Evolutionary conservation across 1,140 invertebrate genomes (phyloP).

Genomic region (Sweltsa coloradensis): DNA sequence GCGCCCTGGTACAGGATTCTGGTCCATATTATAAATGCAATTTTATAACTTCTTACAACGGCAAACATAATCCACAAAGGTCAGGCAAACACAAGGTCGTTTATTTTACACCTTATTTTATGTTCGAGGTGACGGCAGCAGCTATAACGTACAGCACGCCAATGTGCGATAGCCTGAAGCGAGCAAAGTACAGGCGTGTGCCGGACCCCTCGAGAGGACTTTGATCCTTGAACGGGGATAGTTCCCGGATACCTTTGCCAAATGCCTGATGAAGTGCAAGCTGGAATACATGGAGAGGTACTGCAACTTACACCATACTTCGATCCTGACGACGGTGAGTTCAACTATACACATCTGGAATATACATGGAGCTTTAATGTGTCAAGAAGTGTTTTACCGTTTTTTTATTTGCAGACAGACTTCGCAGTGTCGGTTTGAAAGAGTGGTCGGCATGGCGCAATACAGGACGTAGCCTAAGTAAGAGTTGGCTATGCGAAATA

Average conservation of each 20-base stretch:
- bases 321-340: conserved; percentile 5
- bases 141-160: conserved; percentile 10
- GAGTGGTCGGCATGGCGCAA: conserved; percentile 13
- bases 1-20: too few species aligned
- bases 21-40: too few species aligned
- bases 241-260: conserved; percentile 31
- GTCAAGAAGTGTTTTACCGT: not conserved
- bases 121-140: conserved; percentile 12
- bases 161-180: not conserved
- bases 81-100: too few species aligned
- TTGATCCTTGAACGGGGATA: not conserved
- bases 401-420: conserved; percentile 4
- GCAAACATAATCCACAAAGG: too few species aligned
- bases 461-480: conserved; percentile 14
- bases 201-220: conserved; percentile 21
- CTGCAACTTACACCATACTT: conserved; percentile 37
- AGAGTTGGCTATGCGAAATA: too few species aligned
- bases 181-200: conserved; percentile 22
- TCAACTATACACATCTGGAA: not conserved
- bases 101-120: too few species aligned
- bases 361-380: not conserved
- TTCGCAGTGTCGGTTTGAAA: conserved; percentile 10
- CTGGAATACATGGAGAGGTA: conserved; percentile 33
- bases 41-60: too few species aligned
- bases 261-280: conserved; percentile 39